Evolutionary conservation across 2,797 vertebrate genomes (phyloP).

Genomic region (Pogonophryne albipinna): DNA sequence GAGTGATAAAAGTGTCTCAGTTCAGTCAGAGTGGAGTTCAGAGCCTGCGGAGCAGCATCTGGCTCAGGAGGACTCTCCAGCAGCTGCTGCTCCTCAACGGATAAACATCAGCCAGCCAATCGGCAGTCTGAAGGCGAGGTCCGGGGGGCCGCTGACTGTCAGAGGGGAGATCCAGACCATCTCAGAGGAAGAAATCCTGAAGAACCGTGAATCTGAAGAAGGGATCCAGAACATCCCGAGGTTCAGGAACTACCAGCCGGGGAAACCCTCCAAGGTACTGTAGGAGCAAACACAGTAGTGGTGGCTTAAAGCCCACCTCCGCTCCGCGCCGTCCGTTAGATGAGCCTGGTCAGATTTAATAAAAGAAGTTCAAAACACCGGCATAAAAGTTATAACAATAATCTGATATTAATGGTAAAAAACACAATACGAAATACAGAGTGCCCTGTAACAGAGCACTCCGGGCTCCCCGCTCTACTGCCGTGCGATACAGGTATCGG

Average conservation of each 20-base stretch:
- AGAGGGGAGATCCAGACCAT: slow-evolving; percentile 86
- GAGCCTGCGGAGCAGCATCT: slow-evolving; percentile 19
- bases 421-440: too few species aligned
- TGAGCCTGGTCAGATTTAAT: too few species aligned
- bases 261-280: slow-evolving; percentile 91
- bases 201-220: slow-evolving; percentile 88
- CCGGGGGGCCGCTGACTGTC: slow-evolving; percentile 72
- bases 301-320: too few species aligned
- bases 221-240: slow-evolving; percentile 87
- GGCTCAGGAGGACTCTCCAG: slow-evolving; percentile 50
- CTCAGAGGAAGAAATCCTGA: slow-evolving; percentile 89
- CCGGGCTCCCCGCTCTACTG: too few species aligned
- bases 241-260: slow-evolving; percentile 90
- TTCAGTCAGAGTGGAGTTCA: not conserved
- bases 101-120: slow-evolving; percentile 81
- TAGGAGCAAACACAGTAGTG: too few species aligned
- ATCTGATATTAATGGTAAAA: too few species aligned
- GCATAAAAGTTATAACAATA: too few species aligned
- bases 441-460: too few species aligned
- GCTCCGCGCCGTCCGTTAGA: too few species aligned
- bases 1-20: not conserved
- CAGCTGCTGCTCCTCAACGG: slow-evolving; percentile 53
- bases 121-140: slow-evolving; percentile 64
- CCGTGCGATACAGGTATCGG: too few species aligned
- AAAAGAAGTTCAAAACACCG: too few species aligned